A percentile compares a stretch with the other conserved stretches of the same genome.
These are phyloP conservation scores for Pangasianodon gigas DNA, from an alignment of 2,113 vertebrate genomes.

Conservation along the genomic window DNA sequence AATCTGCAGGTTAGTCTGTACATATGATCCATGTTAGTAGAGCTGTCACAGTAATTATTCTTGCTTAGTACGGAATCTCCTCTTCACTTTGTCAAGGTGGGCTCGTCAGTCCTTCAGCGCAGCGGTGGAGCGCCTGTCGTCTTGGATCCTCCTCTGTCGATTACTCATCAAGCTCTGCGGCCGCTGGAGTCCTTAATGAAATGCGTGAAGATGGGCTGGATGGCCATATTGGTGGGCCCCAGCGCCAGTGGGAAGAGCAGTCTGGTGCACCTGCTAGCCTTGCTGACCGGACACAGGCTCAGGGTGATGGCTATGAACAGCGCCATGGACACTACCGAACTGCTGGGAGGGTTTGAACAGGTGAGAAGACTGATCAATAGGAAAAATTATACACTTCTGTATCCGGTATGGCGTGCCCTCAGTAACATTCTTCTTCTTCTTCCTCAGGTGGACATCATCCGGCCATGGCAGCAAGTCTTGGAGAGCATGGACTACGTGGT, in stretches of 20 bases:
- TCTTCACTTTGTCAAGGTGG: constrained; percentile 74
- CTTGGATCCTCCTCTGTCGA: constrained; percentile 78
- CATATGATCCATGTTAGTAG: background rate
- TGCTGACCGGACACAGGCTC: constrained; percentile 87
- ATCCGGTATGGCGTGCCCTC: background rate
- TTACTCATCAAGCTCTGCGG: constrained; percentile 86
- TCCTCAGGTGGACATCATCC: constrained; percentile 84
- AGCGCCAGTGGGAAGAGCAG: constrained; percentile 91
- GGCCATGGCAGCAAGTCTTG: constrained; percentile 88
- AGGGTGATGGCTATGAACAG: constrained; percentile 96
- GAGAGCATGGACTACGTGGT: constrained; percentile 83
- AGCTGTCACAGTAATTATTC: background rate
- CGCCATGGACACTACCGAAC: constrained; percentile 93
- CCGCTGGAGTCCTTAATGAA: constrained; percentile 94
- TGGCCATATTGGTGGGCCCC: constrained; percentile 93
- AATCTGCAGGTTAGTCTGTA: constrained; percentile 83
- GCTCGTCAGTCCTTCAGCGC: constrained; percentile 89
- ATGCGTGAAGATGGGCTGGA: constrained; percentile 95
- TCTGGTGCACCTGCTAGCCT: constrained; percentile 87
- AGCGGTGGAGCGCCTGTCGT: constrained; percentile 73
- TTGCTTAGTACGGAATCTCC: background rate
- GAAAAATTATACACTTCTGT: background rate
- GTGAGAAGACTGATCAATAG: constrained; percentile 61
- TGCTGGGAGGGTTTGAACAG: constrained; percentile 97
- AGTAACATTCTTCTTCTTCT: too few species aligned